phyloP scores from a whole-genome alignment of 2,888 invertebrate genomes.

The Eupithecia inturbata region DNA sequence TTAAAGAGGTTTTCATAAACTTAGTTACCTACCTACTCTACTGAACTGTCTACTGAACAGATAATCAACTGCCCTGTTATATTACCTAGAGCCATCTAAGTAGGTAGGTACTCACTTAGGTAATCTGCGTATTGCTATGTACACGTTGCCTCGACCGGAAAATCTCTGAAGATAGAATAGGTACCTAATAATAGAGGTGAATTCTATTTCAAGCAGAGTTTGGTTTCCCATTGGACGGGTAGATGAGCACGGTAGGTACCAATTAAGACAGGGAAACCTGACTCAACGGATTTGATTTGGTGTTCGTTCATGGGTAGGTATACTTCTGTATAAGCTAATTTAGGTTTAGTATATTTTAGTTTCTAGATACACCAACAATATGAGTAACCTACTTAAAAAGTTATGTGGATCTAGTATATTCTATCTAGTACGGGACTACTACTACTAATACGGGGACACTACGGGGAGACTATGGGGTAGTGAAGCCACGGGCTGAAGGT shows the following conservation, averaged over 20 bases:
- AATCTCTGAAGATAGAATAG: slow-evolving; percentile 26
- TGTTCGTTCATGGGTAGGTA: neutral
- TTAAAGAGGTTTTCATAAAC: neutral
- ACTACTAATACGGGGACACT: no score
- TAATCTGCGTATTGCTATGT: slow-evolving; percentile 55
- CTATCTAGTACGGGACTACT: no score
- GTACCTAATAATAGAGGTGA: neutral
- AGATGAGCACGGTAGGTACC: neutral
- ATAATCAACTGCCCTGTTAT: neutral
- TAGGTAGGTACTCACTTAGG: slow-evolving; percentile 29
- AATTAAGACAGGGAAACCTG: neutral
- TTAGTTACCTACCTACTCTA: neutral
- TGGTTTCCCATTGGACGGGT: slow-evolving; percentile 2
- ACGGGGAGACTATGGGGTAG: no score
- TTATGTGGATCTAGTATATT: neutral
- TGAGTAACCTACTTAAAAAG: neutral
- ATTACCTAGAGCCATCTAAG: neutral
- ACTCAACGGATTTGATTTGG: neutral
- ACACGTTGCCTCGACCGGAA: slow-evolving; percentile 48
- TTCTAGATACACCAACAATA: neutral
- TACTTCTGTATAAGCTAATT: neutral
- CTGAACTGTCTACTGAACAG: neutral
- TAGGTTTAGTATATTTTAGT: neutral
- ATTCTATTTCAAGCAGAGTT: neutral
- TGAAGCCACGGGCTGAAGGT: no score